phyloP scores from a whole-genome alignment of 1,140 invertebrate genomes.

The Trachymyrmex septentrionalis region DNA sequence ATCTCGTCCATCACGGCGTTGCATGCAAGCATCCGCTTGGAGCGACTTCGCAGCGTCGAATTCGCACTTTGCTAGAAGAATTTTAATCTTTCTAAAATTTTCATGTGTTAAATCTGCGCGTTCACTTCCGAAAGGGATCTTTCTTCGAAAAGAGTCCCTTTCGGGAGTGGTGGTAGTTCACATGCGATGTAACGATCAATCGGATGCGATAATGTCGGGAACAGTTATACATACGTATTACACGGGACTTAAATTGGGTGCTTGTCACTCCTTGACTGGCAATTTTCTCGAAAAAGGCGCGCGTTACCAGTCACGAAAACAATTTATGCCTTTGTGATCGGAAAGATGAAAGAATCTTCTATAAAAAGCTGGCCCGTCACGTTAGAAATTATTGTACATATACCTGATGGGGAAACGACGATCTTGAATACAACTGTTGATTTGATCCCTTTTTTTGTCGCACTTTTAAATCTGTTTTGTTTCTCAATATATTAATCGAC shows the following conservation, averaged over 20 bases:
- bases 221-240: constrained; percentile 31
- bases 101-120: constrained; percentile 20
- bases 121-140: too few relatives aligned
- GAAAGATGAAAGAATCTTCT: constrained; percentile 48
- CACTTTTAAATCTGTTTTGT: constrained; percentile 39
- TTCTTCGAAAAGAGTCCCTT: background rate
- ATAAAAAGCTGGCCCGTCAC: constrained; percentile 46
- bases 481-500: constrained; percentile 31
- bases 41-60: background rate
- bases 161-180: background rate
- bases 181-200: constrained; percentile 23
- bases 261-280: constrained; percentile 73
- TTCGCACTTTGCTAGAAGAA: background rate
- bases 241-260: constrained; percentile 64
- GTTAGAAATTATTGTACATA: constrained; percentile 51
- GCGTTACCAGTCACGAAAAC: constrained; percentile 65
- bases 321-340: constrained; percentile 63
- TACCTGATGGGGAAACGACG: constrained; percentile 28
- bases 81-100: constrained; percentile 51
- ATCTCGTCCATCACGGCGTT: constrained; percentile 42
- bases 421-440: background rate
- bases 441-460: background rate
- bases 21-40: background rate
- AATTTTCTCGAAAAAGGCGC: constrained; percentile 69
- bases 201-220: constrained; percentile 40